Base-by-base conservation (phyloP, 2,113 vertebrate genomes). In the Etheostoma cragini region DNA sequence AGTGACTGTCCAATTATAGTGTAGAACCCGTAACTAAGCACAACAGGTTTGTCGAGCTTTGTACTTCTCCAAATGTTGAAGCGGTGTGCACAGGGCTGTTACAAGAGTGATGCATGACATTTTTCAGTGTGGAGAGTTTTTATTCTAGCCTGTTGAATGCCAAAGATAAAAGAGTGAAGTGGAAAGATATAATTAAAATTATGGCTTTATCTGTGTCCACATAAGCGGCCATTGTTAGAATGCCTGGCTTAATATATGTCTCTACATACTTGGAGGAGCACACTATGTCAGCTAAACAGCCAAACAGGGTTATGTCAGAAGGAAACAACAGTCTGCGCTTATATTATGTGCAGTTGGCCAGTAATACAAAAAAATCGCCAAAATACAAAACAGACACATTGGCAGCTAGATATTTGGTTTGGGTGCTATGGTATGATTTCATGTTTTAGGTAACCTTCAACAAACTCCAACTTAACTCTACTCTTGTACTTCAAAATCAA, bases 381-480 rank as follows among this genome's bases (percentile, higher is more conserved):
- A 56, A 52, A 52, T 53, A 33, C 17, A 66, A 30, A 30, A 22
- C 5, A 38, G 17, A 53, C 14, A 22, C 4, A 69, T 42, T 22
- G 21, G 21, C 21, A 17, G 26, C 42, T n/a, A 42, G 38, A 11
- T 42, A 42, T 42, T 42, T 10, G 0, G 10, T 42, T 2, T 38
- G 10, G 21, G 26, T 49, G 35, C 57, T 17, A 30, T 22, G 0
- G 13, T 42, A 12, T 16, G 38, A 17, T 17, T 30, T 57, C 42
- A 46, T 17, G n/a, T 54, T 79, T 46, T 15, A n/a, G 11, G 54
- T 38, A 26, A 54, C 38, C 8, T 10, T 38, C 6, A 49, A 13
- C 16, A 46, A 66, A 67, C 38, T 47, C 47, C 22, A 42, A 66
- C 12, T n/a, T 42, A 66, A 80, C 62, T 52, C 50, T 76, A 8